These are phyloP conservation scores for Salvator merianae DNA, from an alignment of 2,113 vertebrate species.

Conservation along the genomic window DNA sequence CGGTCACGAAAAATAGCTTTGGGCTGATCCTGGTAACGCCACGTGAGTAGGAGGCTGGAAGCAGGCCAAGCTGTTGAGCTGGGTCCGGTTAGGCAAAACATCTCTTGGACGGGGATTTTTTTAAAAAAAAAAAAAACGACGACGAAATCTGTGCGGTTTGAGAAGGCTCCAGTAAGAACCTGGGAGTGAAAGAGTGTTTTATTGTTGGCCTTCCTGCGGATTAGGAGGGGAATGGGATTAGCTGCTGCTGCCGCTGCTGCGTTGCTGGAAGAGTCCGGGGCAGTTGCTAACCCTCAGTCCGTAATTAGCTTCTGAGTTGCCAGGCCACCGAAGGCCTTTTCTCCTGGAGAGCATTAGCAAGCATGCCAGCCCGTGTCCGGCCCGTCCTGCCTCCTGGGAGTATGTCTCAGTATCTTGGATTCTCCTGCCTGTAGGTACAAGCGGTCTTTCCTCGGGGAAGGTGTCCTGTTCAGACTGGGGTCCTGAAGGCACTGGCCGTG, in stretches of 20 bases:
- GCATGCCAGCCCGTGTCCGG: slow-evolving; percentile 45
- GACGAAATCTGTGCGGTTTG: background rate
- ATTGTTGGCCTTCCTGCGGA: background rate
- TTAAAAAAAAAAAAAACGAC: too few relatives aligned
- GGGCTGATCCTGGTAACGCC: background rate
- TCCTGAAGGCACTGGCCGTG: rapidly evolving
- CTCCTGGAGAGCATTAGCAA: background rate
- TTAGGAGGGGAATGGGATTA: slow-evolving; percentile 58
- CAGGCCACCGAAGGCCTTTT: rapidly evolving
- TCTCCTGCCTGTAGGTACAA: slow-evolving; percentile 62
- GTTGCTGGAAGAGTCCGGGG: rapidly evolving
- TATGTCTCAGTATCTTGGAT: background rate
- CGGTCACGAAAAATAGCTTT: background rate
- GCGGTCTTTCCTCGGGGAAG: background rate
- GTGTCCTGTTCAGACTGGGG: background rate
- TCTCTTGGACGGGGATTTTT: too few relatives aligned
- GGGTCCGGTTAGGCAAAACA: background rate
- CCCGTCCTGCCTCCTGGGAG: background rate
- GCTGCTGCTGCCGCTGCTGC: slow-evolving; percentile 5
- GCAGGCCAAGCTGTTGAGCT: background rate
- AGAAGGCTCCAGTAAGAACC: rapidly evolving
- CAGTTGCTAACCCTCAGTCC: slow-evolving; percentile 43
- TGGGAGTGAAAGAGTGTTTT: slow-evolving; percentile 28
- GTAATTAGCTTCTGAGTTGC: slow-evolving; percentile 24
- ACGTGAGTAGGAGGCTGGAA: background rate